These are phyloP conservation scores for Gallinago solitaria DNA, from an alignment of 2,797 vertebrate species.

Conservation along the genomic window DNA sequence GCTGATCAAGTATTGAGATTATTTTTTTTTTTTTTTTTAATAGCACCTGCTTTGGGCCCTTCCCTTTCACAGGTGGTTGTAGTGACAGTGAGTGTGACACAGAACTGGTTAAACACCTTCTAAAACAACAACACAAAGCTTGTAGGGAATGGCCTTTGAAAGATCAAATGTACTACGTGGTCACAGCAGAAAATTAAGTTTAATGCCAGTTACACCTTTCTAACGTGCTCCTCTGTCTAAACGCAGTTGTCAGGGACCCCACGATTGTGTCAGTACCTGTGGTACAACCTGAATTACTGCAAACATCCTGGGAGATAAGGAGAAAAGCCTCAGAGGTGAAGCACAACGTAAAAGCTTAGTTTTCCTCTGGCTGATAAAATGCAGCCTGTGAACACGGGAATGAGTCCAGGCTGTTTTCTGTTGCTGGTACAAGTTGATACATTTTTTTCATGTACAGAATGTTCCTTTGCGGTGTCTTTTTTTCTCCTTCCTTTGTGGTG, in stretches of 20 bases:
- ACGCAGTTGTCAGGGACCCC: not conserved
- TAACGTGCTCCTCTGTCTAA: not conserved
- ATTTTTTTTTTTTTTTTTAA: not conserved
- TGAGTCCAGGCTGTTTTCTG: not conserved
- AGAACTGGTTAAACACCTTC: not conserved
- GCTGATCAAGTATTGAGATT: not conserved
- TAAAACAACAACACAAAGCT: not conserved
- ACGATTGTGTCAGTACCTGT: not conserved
- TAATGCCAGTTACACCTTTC: not conserved
- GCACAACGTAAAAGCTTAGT: not conserved
- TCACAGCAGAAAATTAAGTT: not conserved
- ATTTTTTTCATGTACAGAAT: not conserved
- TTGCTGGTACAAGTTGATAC: not conserved
- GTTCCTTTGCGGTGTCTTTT: not conserved
- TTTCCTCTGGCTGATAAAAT: not conserved
- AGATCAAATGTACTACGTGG: not conserved
- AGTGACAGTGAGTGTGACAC: not conserved
- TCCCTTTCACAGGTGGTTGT: not conserved
- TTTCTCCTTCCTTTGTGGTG: not conserved
- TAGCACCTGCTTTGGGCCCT: not conserved
- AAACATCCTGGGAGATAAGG: not conserved
- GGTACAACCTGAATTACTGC: not conserved
- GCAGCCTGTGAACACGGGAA: not conserved
- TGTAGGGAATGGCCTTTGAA: not conserved
- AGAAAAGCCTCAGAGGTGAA: not conserved